Base-by-base conservation (phyloP, 1,140 invertebrate genomes). In the Meloidogyne exigua region DNA sequence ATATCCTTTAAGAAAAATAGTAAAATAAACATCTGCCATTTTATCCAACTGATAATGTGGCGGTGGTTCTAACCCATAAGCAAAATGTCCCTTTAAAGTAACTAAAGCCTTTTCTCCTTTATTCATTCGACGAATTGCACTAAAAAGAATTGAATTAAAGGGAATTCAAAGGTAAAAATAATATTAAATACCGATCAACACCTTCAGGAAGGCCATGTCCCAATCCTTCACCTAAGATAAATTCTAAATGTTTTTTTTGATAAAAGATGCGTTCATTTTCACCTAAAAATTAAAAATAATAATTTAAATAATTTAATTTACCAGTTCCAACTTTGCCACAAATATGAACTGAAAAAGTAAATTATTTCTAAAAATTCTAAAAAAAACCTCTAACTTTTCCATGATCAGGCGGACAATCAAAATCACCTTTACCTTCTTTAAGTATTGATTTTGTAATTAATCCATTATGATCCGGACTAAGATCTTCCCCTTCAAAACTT, bases 201-300 rank as follows among this genome's bases (percentile, higher is more conserved):
- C 94, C 95, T 57, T 92, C 90, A 23, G 93, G 90, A 21, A 98
- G 88, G 77, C 91, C 91, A 63, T 88, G 87, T 75, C 93, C 92
- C 70, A 88, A 90, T 23, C 93, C 94, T 89, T 97, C 95, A 0
- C 95, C 95, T n/a, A 96, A 88, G 44, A 88, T 88, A 88, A 96
- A 98, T 63, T 91, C 90, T 0, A 95, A 90, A 79, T 94, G 91
- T 83, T 93, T 89, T 36, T 73, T 57, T 42, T 93, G 88, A 73
- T 91, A 92, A 88, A 95, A 94, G 7, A 91, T 88, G 75, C 88
- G 88, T 0, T 89, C 92, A 65, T 79, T 92, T 89, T 94, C 95
- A 84, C 91, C 90, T 72, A 95, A 84, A 83, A 93, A 91, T 93
- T 94, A 88, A 72, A 44, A 44, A 15, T 44, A 15, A 15, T 44